Base-by-base conservation (phyloP, 2,113 vertebrate species). In the Eolophus roseicapilla region DNA sequence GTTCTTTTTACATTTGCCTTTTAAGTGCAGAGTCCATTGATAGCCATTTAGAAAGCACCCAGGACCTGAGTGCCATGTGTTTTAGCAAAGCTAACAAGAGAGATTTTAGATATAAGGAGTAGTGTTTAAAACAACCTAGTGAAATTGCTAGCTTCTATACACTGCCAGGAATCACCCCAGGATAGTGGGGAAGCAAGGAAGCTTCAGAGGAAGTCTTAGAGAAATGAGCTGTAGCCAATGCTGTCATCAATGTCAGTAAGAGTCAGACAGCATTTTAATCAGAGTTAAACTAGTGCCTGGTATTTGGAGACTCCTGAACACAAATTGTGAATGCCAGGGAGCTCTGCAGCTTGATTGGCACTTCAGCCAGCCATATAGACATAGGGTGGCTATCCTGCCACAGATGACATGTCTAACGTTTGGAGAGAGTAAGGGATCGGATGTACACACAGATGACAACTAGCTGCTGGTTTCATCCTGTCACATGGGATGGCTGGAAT, bases 81-180 rank as follows among this genome's bases (percentile, higher is more conserved):
- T 96, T 96, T 88, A 93, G 85, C 63, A 88, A 86, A 92, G 85
- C 75, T 88, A 90, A 87, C 49, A 50, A 29, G 41, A 64, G 46
- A 76, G 17, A 49, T 86, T 90, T 92, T 77, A 83, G 68, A 78
- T 78, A 67, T 11, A 90, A 75, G 39, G 27, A 31, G 9, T 17
- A 16, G 47, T 52, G 37, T 83, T 97, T 83, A 71, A 80, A 95
- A 81, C 18, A 88, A n/a, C 39, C 46, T 83, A 3, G 1, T 86
- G 82, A 92, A 93, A 74, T 62, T 79, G 35, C 80, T 75, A 62
- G 33, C n/a, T 77, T 74, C 82, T 85, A 0, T 59, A 33, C 41
- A 24, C n/a, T 71, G 62, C 39, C 5, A 1, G 59, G 53, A 89
- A 50, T 20, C 25, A 68, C 13, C 31, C 24, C 0, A 0, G 47